Conservation (phyloP, 2,888 invertebrate species). For the Tupiocoris notatus region DNA sequence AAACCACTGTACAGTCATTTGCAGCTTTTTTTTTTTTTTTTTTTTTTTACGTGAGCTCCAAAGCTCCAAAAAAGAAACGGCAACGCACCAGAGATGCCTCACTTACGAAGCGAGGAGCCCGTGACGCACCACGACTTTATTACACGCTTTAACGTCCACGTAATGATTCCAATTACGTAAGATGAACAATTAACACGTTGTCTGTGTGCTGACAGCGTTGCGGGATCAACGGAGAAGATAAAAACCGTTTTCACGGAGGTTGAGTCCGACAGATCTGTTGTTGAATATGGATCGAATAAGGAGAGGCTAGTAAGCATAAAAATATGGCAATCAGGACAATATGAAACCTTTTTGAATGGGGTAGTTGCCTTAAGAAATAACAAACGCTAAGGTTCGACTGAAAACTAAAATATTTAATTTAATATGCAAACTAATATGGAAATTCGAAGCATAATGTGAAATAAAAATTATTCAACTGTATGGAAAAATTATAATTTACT, state of each 20-base stretch:
- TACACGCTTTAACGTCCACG: neutral
- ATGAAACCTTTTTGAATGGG: no score
- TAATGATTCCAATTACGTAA: constrained; percentile 1
- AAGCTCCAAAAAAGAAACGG: no score
- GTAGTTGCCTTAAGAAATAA: no score
- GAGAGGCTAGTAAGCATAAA: neutral
- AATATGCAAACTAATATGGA: no score
- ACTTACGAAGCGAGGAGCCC: neutral
- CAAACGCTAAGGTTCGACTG: no score
- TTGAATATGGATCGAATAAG: neutral
- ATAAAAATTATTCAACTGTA: no score
- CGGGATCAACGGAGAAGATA: constrained; percentile 1
- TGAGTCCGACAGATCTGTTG: neutral
- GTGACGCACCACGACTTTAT: neutral
- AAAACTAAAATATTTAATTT: no score
- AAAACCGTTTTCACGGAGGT: neutral
- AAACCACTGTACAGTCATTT: no score
- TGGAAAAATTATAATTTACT: no score
- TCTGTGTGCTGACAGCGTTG: neutral
- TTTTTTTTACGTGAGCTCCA: no score
- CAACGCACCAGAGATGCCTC: neutral
- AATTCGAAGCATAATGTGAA: no score
- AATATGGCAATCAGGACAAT: neutral
- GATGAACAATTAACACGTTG: neutral
- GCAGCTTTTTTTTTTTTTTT: no score